Percentiles rank a stretch among this genome's conserved stretches.
Evolutionary conservation across 2,888 invertebrate genomes (phyloP).

Genomic region (Hylaea fasciaria): DNA sequence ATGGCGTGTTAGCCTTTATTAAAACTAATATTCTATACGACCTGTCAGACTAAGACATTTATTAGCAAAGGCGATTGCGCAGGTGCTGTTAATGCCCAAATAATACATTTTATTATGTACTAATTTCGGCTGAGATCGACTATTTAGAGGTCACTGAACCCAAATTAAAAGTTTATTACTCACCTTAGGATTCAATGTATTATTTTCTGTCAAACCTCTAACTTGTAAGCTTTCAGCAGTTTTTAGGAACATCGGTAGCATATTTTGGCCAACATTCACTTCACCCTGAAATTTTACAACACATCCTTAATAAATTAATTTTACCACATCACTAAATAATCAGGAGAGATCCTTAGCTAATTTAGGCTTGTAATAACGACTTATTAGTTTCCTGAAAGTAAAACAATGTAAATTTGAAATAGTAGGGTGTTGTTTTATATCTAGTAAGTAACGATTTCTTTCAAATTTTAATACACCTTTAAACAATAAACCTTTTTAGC

Average conservation of each 20-base stretch:
- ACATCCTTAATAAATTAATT: not conserved
- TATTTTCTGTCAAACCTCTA: slow-evolving; percentile 94
- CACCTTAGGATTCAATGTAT: slow-evolving; percentile 86
- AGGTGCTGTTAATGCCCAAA: slow-evolving; percentile 14
- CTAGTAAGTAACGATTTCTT: too few species aligned
- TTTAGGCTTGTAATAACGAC: too few species aligned
- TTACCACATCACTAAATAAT: not conserved
- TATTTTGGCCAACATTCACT: slow-evolving; percentile 96
- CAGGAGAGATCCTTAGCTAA: too few species aligned
- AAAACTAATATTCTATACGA: not conserved
- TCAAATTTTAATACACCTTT: too few species aligned
- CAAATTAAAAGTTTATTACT: slow-evolving; percentile 37
- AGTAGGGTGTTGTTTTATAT: too few species aligned
- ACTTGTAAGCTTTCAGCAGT: slow-evolving; percentile 96
- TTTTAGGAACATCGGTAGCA: slow-evolving; percentile 95
- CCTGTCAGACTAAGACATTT: slow-evolving; percentile 3
- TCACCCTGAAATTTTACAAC: slow-evolving; percentile 84
- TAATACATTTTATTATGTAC: not conserved
- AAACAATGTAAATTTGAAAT: too few species aligned
- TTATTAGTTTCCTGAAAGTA: too few species aligned
- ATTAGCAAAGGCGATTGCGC: slow-evolving; percentile 10
- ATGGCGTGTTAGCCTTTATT: not conserved
- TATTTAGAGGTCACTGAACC: not conserved
- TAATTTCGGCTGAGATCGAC: not conserved
- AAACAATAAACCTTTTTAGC: too few species aligned